Evolutionary conservation across 2,113 vertebrate genomes (phyloP).

Genomic region (Deroptyus accipitrinus): DNA sequence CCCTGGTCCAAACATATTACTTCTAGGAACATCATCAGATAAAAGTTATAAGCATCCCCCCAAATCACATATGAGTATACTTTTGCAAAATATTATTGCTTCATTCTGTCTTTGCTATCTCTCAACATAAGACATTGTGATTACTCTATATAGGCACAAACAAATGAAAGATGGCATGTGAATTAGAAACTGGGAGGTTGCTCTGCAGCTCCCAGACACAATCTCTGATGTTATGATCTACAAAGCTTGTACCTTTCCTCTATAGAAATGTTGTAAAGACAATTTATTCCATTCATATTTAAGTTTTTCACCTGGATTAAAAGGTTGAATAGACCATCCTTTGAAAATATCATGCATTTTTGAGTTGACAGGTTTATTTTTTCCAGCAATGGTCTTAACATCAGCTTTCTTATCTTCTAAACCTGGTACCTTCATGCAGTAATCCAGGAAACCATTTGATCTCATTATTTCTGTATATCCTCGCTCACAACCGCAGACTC

Average conservation of each 20-base stretch:
- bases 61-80: neutral
- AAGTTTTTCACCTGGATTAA: constrained; percentile 88
- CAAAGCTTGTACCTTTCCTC: constrained; percentile 24
- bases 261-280: neutral
- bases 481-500: constrained; percentile 92
- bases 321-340: constrained; percentile 92
- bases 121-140: neutral
- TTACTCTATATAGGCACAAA: neutral
- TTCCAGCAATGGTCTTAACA: constrained; percentile 90
- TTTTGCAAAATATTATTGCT: constrained; percentile 4
- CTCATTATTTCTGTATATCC: constrained; percentile 96
- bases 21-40: constrained; percentile 34
- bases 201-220: constrained; percentile 36
- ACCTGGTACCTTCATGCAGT: constrained; percentile 94
- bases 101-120: constrained; percentile 10
- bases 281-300: constrained; percentile 45
- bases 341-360: constrained; percentile 91
- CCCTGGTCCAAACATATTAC: neutral
- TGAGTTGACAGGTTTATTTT: constrained; percentile 88
- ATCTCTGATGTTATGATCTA: constrained; percentile 48
- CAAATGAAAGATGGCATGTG: neutral
- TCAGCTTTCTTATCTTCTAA: constrained; percentile 94
- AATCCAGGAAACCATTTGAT: constrained; percentile 94
- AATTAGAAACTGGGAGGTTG: constrained; percentile 2
- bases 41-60: neutral